Base-by-base conservation (phyloP, 2,113 vertebrate species). In the Pica pica region DNA sequence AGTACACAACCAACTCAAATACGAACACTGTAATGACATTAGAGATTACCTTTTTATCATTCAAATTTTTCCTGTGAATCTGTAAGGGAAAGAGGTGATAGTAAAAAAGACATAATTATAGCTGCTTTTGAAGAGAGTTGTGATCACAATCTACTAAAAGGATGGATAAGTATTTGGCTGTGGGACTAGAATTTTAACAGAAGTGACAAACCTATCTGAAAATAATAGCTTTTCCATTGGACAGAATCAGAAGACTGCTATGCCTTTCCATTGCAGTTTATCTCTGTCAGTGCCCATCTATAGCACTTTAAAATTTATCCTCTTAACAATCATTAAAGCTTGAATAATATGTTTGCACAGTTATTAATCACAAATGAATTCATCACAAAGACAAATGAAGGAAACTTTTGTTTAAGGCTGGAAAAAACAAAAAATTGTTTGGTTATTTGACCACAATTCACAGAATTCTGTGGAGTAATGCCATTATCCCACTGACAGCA, bases 11-110 rank as follows among this genome's bases (percentile, higher is more conserved):
- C 39, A 67, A 56, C 68, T 96, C 70, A 87, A 92, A 93, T 24
- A 89, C 0, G 6, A 94, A 59, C 12, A 31, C 27, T 39, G 30
- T 95, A 94, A 96, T 86, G 80, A 87, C 83, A 77, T 93, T 87
- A 92, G 35, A 93, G 47, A 96, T 92, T 95, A 78, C 59, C 30
- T 90, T 93, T 89, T 96, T 90, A 90, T 95, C 47, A 92, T 93
- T 94, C 80, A 95, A 93, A 92, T 94, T 93, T 90, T 50, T 81
- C 39, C 50, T 52, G 8, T 56, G 64, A 92, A 88, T 81, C 67
- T 92, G 18, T 74, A 85, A 83, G 46, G 35, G 27, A 83, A 94
- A 35, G n/a, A 83, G 39, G 24, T 63, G 59, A 49, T 88, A 92
- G 94, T 83, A 63, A 74, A 78, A 88, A 94, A 84, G 52, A 90